Evolutionary conservation across 2,113 vertebrate species (phyloP), one percentile per base, ranked within the genome.

Genomic region (Morone saxatilis): DNA sequence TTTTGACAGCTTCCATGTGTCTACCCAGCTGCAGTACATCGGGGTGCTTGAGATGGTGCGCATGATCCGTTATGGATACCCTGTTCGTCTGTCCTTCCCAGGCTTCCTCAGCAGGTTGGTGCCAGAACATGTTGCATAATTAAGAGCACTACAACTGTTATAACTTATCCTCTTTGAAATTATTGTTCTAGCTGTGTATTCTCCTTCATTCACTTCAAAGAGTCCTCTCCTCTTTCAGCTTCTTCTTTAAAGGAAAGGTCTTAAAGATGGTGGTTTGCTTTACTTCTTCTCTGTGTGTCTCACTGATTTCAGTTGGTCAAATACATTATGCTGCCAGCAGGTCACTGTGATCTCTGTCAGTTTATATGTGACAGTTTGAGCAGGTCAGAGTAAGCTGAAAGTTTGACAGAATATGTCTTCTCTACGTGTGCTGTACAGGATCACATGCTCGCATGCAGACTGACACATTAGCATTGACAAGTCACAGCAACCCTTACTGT

Each of bases 21-120:
- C 97, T 6, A 94, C 97, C 36, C 98, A 99, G 83, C 96, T 99
- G 69, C 97, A 98, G 70, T 97, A 98, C 79, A 96, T 98, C 4
- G 96, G 96, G 47, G 97, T 99, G 54, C 95, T 99, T 71, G 97
- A 98, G 83, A 97, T 98, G 97, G 97, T 99, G 88, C 97, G 95
- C 93, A 93, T 96, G 93, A 96, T 98, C 89, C 96, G 97, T 10
- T 96, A 97, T 0, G 98, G 98, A 19, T 99, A 96, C 89, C 97
- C 98, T 0, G 77, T 97, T 50, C 97, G 97, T 56, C 95, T 98
- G 76, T 92, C 96, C 87, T 99, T 99, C 90, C 76, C 92, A 0
- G 94, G 95, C 72, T 99, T 99, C 93, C 95, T 99, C 85, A 94
- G 92, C 89, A 97, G 98, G 98, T 99, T 93, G 81, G 93, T 91